phyloP scores from a whole-genome alignment of 2,797 vertebrate species.

The Columba guinea region DNA sequence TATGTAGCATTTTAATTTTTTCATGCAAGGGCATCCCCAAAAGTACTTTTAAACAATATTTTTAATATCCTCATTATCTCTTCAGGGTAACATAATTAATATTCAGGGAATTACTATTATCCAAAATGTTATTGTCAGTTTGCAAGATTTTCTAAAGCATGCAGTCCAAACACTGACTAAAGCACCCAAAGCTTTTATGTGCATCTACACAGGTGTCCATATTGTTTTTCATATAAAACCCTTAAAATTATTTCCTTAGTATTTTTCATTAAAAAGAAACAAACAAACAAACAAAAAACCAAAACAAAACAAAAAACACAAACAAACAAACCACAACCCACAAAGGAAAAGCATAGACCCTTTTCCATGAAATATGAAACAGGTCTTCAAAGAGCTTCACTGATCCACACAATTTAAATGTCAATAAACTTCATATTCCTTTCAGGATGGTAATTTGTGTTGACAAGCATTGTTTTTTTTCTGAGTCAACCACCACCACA shows the following conservation, averaged over 20 bases:
- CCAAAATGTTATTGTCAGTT: background rate
- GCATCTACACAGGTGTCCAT: background rate
- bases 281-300: background rate
- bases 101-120: background rate
- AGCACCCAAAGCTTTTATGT: background rate
- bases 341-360: background rate
- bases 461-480: slow-evolving; percentile 8
- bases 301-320: too few relatives aligned
- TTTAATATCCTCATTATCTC: background rate
- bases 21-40: background rate
- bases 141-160: background rate
- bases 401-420: slow-evolving; percentile 6
- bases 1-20: background rate
- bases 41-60: background rate
- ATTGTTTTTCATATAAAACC: background rate
- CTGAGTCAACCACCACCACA: background rate
- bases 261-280: background rate
- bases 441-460: background rate
- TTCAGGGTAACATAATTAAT: background rate
- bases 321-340: too few relatives aligned
- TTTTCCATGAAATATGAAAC: background rate
- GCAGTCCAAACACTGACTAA: background rate
- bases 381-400: slow-evolving; percentile 10
- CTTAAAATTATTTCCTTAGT: background rate
- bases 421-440: slow-evolving; percentile 1